phyloP scores from a whole-genome alignment of 2,797 vertebrate species.

The Aeoliscus strigatus region DNA sequence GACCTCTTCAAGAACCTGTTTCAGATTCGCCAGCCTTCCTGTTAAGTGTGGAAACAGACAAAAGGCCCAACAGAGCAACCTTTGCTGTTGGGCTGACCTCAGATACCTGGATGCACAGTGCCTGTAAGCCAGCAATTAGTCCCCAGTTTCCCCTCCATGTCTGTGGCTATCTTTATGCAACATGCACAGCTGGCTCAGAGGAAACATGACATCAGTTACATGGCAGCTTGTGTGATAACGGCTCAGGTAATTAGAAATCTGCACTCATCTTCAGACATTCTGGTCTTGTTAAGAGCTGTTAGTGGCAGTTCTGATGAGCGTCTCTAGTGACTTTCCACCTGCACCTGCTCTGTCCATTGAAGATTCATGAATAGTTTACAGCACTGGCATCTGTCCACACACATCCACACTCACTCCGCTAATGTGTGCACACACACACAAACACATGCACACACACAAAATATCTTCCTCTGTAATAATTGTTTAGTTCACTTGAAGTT shows the following conservation, averaged over 20 bases:
- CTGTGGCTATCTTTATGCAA: constrained; percentile 9
- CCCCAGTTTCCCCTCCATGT: too few species aligned
- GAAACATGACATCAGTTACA: constrained; percentile 11
- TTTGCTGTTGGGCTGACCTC: too few species aligned
- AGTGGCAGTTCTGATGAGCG: constrained; percentile 38
- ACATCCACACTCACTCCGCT: constrained; percentile 11
- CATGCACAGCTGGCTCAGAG: constrained; percentile 24
- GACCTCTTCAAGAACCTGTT: too few species aligned
- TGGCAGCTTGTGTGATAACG: constrained; percentile 15
- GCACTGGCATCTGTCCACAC: constrained; percentile 44
- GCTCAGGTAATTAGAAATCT: constrained; percentile 18
- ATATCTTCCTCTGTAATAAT: too few species aligned
- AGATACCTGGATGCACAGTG: too few species aligned
- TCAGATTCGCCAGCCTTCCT: too few species aligned
- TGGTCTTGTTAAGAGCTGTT: constrained; percentile 46
- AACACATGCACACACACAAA: too few species aligned
- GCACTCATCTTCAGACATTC: constrained; percentile 26
- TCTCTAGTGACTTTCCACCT: constrained; percentile 34
- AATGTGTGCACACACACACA: too few species aligned
- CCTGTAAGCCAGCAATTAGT: too few species aligned
- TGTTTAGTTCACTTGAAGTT: too few species aligned
- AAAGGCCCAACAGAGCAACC: too few species aligned
- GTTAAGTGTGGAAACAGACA: too few species aligned
- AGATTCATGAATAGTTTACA: constrained; percentile 68
- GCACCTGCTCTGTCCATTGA: constrained; percentile 70